A percentile compares a stretch with the other conserved stretches of the same genome.
Conservation (phyloP, 2,113 vertebrate genomes). For the Tyrannus savana region DNA sequence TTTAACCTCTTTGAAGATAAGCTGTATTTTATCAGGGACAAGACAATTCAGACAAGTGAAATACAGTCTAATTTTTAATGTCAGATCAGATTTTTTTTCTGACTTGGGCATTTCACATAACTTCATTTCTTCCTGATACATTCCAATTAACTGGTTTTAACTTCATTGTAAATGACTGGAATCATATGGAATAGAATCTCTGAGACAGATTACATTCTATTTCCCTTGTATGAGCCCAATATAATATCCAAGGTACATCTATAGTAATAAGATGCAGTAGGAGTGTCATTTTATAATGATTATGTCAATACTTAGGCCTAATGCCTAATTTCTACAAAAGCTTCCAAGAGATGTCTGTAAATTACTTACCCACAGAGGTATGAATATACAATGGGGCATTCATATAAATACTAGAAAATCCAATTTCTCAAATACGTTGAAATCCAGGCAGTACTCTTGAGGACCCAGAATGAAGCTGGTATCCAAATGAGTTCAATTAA, state of each 20-base stretch:
- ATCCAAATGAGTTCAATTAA: background rate
- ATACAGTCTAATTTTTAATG: background rate
- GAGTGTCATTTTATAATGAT: background rate
- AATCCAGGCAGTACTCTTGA: background rate
- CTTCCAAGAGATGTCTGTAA: background rate
- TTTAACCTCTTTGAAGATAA: background rate
- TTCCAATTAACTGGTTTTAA: background rate
- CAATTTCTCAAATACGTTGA: background rate
- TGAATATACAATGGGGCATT: background rate
- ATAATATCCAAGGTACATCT: background rate
- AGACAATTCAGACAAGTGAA: background rate
- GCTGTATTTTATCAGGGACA: background rate
- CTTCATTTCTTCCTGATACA: background rate
- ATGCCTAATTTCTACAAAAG: background rate
- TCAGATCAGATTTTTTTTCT: background rate
- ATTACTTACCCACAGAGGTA: background rate
- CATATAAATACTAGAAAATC: background rate
- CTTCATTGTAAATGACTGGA: background rate
- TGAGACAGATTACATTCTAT: background rate
- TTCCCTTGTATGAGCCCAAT: background rate
- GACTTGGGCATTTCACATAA: background rate
- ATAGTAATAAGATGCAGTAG: background rate
- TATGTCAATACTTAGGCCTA: background rate
- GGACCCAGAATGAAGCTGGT: background rate
- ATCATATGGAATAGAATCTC: background rate